Base-by-base conservation (phyloP, 1,140 invertebrate genomes). In the Drosophila grimshawi region DNA sequence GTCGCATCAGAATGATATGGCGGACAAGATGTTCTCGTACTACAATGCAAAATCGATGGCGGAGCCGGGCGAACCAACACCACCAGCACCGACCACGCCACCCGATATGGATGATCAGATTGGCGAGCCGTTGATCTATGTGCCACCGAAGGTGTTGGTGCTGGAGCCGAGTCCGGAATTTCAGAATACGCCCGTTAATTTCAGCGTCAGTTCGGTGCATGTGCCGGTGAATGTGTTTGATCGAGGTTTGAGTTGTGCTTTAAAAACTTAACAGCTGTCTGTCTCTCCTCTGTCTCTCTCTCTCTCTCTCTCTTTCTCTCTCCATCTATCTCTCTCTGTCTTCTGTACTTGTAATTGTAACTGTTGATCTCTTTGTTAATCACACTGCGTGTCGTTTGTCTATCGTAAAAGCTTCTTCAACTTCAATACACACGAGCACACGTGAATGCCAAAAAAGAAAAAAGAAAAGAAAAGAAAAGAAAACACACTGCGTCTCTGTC, bases 141-240 rank as follows among this genome's bases (percentile, higher is more conserved):
- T 94, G 4, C 93, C 93, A 11, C 94, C 90, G 30, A 90, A 91
- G 76, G 93, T 93, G 41, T 91, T 95, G n/a, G 92, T 94, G 1
- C 89, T 97, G 29, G 94, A 94, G 46, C 93, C 94, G 52, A 96
- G 97, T 92, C 92, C 94, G 19, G 95, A 97, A 85, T 99, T 98
- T 82, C 96, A 95, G 68, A 94, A 96, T 85, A 95, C 96, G 27
- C 93, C 94, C 7, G 97, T 99, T 3, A 98, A 98, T 92, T 94
- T 95, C 4, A 96, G 95, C 86, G 94, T 95, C 90, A 98, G 97
- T 80, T 96, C 97, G 39, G 97, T 99, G 4, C 98, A 99, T 92
- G 97, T 99, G 4, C 98, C 98, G 2, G 98, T 97, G 30, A 98
- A 98, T 93, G 98, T 99, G 45, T 99, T 96, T 91, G 97, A 98